Evolutionary conservation across 1,140 invertebrate genomes (phyloP), one percentile per base, ranked within the genome.

Genomic region (Oppia nitens): DNA sequence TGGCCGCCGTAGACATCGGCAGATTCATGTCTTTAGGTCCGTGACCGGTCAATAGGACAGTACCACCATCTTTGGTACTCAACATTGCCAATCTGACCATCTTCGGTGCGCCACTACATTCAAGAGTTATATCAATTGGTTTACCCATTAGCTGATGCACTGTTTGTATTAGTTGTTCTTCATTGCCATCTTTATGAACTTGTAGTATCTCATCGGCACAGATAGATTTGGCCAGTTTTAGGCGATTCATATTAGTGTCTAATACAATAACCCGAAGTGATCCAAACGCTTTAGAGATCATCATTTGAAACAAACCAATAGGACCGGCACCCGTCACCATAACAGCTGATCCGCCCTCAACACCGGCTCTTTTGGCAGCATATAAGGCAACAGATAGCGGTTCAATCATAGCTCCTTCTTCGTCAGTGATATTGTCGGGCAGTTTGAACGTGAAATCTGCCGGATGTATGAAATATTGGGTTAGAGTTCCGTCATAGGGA

Each of bases 401-500:
- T 69, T 98, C 92, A 53, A 95, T 69, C 1, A 97, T 67, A 0
- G 92, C 92, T 21, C 87, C 93, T 73, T 98, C 93, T 70, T 95
- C 91, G 68, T 90, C 78, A 20, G 77, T 77, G 6, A 97, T 82
- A 72, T 92, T 77, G 64, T 91, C 83, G 0, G 93, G 91, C 25
- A 98, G 72, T 67, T 68, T 68, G 64, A 64, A 68, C 32, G 62
- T 63, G 55, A 64, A 68, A 52, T 63, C 62, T 14, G 66, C 66
- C 29, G 60, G 60, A 60, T 65, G 63, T 21, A 55, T 47, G 26
- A 65, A 65, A 40, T 66, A 68, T n/a, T 54, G 59, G 27, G 60
- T 47, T n/a, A 68, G 53, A 20, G 64, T 64, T 25, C 68, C 67
- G 57, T 66, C 60, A 55, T 68, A 62, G 12, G 69, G 74, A 2